Evolutionary conservation across 2,113 vertebrate species (phyloP).

Genomic region (Psettodes erumei): DNA sequence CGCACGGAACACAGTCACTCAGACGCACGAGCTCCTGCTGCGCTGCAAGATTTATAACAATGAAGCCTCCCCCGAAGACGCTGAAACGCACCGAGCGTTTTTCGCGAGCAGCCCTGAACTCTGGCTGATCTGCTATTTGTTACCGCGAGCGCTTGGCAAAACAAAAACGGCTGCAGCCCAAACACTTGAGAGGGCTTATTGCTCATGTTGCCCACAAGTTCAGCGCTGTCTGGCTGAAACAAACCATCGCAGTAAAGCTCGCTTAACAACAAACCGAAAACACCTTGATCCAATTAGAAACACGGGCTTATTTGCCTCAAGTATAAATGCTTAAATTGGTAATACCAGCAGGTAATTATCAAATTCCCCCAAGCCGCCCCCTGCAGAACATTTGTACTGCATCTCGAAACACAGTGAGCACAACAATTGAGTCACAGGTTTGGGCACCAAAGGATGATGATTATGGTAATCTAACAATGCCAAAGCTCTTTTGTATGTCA

Average conservation of each 20-base stretch:
- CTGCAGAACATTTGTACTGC: constrained; percentile 55
- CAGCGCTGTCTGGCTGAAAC: constrained; percentile 49
- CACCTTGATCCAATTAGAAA: constrained; percentile 75
- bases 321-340: constrained; percentile 70
- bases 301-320: constrained; percentile 56
- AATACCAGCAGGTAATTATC: constrained; percentile 74
- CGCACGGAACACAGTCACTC: constrained; percentile 21
- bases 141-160: constrained; percentile 68
- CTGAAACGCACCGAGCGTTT: constrained; percentile 58
- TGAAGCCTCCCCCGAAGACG: constrained; percentile 64
- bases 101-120: constrained; percentile 74
- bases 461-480: constrained; percentile 77
- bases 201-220: constrained; percentile 68
- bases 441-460: constrained; percentile 64
- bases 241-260: constrained; percentile 48
- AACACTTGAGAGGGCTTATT: constrained; percentile 71
- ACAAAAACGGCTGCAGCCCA: constrained; percentile 66
- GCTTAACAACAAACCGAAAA: constrained; percentile 55
- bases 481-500: constrained; percentile 62
- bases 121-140: constrained; percentile 77
- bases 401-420: constrained; percentile 56
- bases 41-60: constrained; percentile 65
- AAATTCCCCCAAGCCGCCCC: constrained; percentile 41
- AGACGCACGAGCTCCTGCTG: constrained; percentile 22
- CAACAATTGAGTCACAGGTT: constrained; percentile 72